Evolutionary conservation across 37 sponge, comb jelly and placozoan genomes (phyloP).

Genomic region (Eunapius fragilis): DNA sequence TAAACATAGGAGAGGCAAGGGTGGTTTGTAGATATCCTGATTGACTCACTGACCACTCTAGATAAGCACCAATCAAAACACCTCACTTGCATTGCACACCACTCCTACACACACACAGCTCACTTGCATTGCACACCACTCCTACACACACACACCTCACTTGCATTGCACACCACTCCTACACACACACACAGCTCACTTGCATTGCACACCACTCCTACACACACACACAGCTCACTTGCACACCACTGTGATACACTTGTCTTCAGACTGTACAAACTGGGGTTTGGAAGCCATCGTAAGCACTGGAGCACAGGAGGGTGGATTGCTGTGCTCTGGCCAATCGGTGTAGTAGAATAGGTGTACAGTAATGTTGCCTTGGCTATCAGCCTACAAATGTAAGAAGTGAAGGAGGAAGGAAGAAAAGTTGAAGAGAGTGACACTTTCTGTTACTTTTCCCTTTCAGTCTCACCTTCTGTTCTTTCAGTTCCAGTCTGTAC

Average conservation of each 20-base stretch:
- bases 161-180: no score
- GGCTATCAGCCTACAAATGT: not conserved
- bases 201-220: conserved; percentile 16
- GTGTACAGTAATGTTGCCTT: conserved; percentile 5
- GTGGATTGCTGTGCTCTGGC: conserved; percentile 60
- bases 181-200: no score
- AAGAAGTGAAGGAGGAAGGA: not conserved
- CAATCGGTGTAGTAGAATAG: conserved; percentile 55
- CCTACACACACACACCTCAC: no score
- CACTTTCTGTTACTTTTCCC: no score
- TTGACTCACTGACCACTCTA: no score
- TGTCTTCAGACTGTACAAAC: conserved; percentile 61
- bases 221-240: conserved; percentile 18
- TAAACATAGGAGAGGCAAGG: not conserved
- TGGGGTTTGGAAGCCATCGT: conserved; percentile 35
- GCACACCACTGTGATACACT: conserved; percentile 77
- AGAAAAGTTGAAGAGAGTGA: no score
- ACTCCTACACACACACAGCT: no score
- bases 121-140: no score
- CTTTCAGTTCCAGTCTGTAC: conserved; percentile 43
- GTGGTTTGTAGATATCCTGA: not conserved
- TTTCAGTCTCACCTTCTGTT: conserved; percentile 58
- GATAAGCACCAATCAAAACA: no score
- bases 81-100: no score
- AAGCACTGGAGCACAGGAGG: conserved; percentile 8